These are phyloP conservation scores for Esperia sulphurella DNA, from an alignment of 2,888 invertebrate species.

Conservation along the genomic window DNA sequence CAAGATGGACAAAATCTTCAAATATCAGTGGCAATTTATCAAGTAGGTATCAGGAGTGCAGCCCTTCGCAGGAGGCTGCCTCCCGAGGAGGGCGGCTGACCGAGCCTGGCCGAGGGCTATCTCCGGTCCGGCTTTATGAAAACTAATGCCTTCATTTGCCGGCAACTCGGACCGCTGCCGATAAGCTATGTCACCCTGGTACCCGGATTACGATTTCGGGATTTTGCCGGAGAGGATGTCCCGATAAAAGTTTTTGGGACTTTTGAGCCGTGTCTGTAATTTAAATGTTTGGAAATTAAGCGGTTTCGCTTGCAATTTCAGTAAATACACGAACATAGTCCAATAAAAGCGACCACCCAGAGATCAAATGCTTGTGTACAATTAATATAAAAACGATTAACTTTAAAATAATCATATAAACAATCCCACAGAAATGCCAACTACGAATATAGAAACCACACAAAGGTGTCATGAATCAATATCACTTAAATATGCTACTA, in stretches of 20 bases:
- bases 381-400: too few relatives aligned
- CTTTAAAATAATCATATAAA: too few relatives aligned
- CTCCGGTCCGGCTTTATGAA: constrained; percentile 69
- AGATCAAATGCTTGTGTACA: too few relatives aligned
- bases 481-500: background rate
- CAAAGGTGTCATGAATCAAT: too few relatives aligned
- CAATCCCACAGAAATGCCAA: too few relatives aligned
- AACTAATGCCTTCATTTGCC: constrained; percentile 78
- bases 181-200: constrained; percentile 74
- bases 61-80: constrained; percentile 33
- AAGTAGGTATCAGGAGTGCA: constrained; percentile 43
- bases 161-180: constrained; percentile 54
- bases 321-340: background rate
- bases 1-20: constrained; percentile 27
- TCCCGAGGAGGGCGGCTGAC: constrained; percentile 37
- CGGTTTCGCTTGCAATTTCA: constrained; percentile 10
- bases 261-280: constrained; percentile 51
- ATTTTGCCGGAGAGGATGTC: constrained; percentile 36
- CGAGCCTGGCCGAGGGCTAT: constrained; percentile 48
- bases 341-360: too few relatives aligned
- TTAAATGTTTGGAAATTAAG: constrained; percentile 48
- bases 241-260: constrained; percentile 63
- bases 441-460: too few relatives aligned
- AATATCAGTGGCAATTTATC: constrained; percentile 54
- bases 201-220: constrained; percentile 66